phyloP scores from a whole-genome alignment of 1,140 invertebrate species.

The Eubasilissa regina region DNA sequence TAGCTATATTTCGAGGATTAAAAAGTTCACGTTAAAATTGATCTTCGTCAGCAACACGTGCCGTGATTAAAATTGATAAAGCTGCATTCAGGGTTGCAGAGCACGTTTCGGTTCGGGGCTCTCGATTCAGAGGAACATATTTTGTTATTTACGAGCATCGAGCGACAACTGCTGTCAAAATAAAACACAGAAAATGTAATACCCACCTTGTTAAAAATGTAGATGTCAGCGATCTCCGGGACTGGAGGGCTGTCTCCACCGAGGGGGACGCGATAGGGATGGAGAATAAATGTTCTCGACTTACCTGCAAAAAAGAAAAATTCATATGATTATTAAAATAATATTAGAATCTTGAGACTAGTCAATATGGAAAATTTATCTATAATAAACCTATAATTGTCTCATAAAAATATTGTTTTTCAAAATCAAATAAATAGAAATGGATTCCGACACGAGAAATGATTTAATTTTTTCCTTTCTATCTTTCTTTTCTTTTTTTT shows the following conservation, averaged over 20 bases:
- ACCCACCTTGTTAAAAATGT: slow-evolving; percentile 47
- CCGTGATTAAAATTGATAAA: neutral
- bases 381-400: too few relatives aligned
- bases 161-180: slow-evolving; percentile 14
- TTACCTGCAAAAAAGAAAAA: slow-evolving; percentile 50
- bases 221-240: slow-evolving; percentile 15
- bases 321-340: slow-evolving; percentile 6
- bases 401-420: too few relatives aligned
- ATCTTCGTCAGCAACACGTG: too few relatives aligned
- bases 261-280: neutral
- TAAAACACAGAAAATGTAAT: slow-evolving; percentile 24
- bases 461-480: too few relatives aligned
- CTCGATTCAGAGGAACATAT: neutral
- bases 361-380: too few relatives aligned
- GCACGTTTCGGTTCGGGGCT: neutral
- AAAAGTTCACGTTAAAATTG: too few relatives aligned
- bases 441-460: too few relatives aligned
- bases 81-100: neutral
- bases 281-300: slow-evolving; percentile 4
- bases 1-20: too few relatives aligned
- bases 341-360: too few relatives aligned
- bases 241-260: neutral
- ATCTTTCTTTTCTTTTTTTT: too few relatives aligned
- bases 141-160: neutral
- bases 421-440: too few relatives aligned